Evolutionary conservation across 2,113 vertebrate species (phyloP).

Genomic region (Triplophysa rosa): DNA sequence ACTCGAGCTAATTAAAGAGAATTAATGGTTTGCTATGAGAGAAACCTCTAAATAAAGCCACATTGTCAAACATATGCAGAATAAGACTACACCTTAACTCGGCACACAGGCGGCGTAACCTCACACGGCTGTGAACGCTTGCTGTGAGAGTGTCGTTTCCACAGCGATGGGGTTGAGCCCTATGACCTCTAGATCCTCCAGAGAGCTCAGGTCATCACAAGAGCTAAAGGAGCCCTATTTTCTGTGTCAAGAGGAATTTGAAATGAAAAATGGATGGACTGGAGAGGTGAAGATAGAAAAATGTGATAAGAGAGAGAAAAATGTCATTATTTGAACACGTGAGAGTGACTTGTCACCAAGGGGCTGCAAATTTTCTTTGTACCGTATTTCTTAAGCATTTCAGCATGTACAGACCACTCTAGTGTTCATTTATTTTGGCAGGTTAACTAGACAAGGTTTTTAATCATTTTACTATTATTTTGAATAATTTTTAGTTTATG

Average conservation of each 20-base stretch:
- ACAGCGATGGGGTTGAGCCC: constrained; percentile 63
- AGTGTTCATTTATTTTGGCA: no score
- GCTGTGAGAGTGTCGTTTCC: constrained; percentile 62
- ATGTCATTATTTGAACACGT: constrained; percentile 67
- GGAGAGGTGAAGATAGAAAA: constrained; percentile 1
- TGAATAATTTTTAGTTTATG: no score
- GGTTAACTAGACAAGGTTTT: no score
- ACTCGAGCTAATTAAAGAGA: constrained; percentile 36
- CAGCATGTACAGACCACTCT: no score
- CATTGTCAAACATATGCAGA: constrained; percentile 6
- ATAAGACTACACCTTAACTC: constrained; percentile 14
- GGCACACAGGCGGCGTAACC: constrained; percentile 6
- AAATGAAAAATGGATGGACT: constrained; percentile 61
- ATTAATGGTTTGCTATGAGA: constrained; percentile 24
- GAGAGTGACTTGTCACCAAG: constrained; percentile 61
- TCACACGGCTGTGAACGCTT: constrained; percentile 59
- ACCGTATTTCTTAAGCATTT: constrained; percentile 53
- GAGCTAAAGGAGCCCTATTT: constrained; percentile 43
- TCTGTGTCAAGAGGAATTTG: constrained; percentile 42
- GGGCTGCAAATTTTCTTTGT: constrained; percentile 55
- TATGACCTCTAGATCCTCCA: constrained; percentile 62
- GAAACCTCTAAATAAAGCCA: constrained; percentile 3
- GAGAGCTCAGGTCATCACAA: constrained; percentile 52
- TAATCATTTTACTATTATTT: no score
- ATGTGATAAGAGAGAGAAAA: constrained; percentile 45